Evolutionary conservation across 2,888 invertebrate species (phyloP).

Genomic region (Elgonia sp.): DNA sequence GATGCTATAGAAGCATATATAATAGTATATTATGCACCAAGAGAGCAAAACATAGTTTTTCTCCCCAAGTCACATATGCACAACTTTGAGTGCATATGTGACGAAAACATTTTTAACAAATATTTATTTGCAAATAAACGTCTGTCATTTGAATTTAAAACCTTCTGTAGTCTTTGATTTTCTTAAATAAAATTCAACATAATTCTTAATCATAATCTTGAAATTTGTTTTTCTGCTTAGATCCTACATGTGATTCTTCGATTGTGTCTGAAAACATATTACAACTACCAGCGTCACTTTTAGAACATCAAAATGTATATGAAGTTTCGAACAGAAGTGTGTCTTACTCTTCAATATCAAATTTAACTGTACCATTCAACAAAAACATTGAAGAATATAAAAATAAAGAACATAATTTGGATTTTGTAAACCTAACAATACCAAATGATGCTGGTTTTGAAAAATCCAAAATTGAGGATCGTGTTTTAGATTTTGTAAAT

Average conservation of each 20-base stretch:
- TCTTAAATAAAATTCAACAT: slow-evolving; percentile 3
- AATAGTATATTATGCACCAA: too few species aligned
- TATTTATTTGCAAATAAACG: too few species aligned
- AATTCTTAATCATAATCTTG: background rate
- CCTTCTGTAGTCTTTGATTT: background rate
- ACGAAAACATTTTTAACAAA: too few species aligned
- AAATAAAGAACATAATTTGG: background rate
- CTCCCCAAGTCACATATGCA: too few species aligned
- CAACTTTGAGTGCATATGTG: too few species aligned
- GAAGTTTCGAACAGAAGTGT: background rate
- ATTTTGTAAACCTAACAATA: background rate
- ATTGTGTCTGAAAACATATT: slow-evolving; percentile 14
- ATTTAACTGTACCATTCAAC: too few species aligned
- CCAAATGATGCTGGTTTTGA: too few species aligned
- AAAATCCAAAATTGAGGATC: background rate
- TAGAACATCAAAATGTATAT: background rate
- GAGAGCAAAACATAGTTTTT: too few species aligned
- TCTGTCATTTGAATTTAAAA: too few species aligned
- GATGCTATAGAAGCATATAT: too few species aligned
- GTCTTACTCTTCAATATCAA: background rate
- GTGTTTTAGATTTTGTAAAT: slow-evolving; percentile 17
- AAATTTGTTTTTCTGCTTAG: slow-evolving; percentile 14
- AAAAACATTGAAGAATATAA: background rate
- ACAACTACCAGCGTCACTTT: background rate
- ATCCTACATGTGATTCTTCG: slow-evolving; percentile 6